Base-by-base conservation (phyloP, 1,140 invertebrate genomes). In the Chironomus striatipennis region DNA sequence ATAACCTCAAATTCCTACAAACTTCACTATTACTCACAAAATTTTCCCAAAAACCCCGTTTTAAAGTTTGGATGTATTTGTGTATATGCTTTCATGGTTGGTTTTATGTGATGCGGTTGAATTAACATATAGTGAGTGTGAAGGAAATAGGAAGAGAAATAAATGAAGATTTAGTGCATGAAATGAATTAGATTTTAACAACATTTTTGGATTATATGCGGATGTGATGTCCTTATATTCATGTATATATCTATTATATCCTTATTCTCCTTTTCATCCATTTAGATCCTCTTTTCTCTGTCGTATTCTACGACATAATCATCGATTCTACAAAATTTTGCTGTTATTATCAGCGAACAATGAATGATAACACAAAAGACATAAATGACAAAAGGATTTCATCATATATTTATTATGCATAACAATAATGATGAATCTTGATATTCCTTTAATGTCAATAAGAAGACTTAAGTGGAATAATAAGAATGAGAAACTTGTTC, bases 181-280 rank as follows among this genome's bases (percentile, higher is more conserved):
- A 57, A 57, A 57, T 57, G 47, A n/a, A 57, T 57, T 57, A 57
- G 47, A 57, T n/a, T 57, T 57, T 57, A 57, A 57, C 47, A 57
- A 57, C 47, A 57, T 57, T 12, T 57, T 57, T 57, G 24, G 24
- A 34, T 34, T 34, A 34, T 34, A 34, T 34, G 24, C 24, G 24
- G 24, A 34, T 34, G 24, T 34, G 24, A 34, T 34, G 24, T 34
- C 24, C 24, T 34, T 34, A 34, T 34, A 34, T 34, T 5, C 24
- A 34, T 34, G 24, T 57, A 57, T 57, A 57, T 12, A 4, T n/a
- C 47, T n/a, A 57, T 57, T 57, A n/a, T 12, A 57, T 57, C 15
- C 12, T 57, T 15, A n/a, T 57, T 15, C 47, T 57, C 47, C n/a
- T 47, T 57, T 1, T 15, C 47, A 12, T 57, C 43, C 15, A 47